phyloP scores from a whole-genome alignment of 2,888 invertebrate species.

The Drosophila falleni region DNA sequence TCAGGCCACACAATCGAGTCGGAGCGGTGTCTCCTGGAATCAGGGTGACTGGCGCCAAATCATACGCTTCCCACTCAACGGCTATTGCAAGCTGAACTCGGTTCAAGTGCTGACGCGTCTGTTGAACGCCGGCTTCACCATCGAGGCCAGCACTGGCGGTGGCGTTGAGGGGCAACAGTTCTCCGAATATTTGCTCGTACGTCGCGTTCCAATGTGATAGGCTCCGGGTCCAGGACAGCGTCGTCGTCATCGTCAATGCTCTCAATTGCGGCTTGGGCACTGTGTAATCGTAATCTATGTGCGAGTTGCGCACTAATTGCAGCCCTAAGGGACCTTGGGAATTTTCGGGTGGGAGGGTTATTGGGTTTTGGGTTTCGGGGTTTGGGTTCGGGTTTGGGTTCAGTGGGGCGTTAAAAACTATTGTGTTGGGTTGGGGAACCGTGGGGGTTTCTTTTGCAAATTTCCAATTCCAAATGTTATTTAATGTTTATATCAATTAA shows the following conservation, averaged over 20 bases:
- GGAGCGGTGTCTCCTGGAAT: conserved; percentile 93
- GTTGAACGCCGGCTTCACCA: conserved; percentile 91
- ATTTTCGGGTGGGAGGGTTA: conserved; percentile 10
- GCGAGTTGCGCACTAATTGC: conserved; percentile 69
- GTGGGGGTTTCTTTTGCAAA: conserved; percentile 31
- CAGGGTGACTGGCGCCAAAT: conserved; percentile 93
- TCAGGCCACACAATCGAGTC: conserved; percentile 91
- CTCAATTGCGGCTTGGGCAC: conserved; percentile 36
- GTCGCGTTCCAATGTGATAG: conserved; percentile 86
- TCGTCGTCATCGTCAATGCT: conserved; percentile 33
- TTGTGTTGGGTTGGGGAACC: conserved; percentile 3
- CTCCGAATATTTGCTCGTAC: conserved; percentile 93
- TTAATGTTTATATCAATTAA: conserved; percentile 74
- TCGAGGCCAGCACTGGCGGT: conserved; percentile 94
- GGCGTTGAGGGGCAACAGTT: conserved; percentile 96
- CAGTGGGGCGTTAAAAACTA: conserved; percentile 1
- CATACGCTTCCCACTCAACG: conserved; percentile 94
- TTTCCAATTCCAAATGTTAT: conserved; percentile 72
- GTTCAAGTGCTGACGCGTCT: conserved; percentile 94
- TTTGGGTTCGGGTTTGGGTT: conserved; percentile 9
- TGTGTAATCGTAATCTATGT: conserved; percentile 69
- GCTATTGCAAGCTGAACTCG: conserved; percentile 95
- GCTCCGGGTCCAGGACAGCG: conserved; percentile 43
- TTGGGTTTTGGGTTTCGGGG: conserved; percentile 8
- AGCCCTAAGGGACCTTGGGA: conserved; percentile 26